phyloP scores from a whole-genome alignment of 1,140 invertebrate genomes.

The Hylyphantes graminicola region DNA sequence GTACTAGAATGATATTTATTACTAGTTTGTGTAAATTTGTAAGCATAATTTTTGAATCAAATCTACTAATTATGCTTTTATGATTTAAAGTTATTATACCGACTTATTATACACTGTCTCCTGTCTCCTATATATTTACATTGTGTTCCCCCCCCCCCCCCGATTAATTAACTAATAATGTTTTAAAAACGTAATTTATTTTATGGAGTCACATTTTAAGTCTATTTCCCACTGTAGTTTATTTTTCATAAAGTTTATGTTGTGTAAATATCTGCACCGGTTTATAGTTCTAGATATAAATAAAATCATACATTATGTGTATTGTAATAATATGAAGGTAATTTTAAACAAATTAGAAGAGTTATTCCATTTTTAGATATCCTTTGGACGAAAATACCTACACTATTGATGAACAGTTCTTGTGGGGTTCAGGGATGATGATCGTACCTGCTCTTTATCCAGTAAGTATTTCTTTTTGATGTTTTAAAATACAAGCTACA shows the following conservation, averaged over 20 bases:
- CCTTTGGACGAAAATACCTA: conserved; percentile 76
- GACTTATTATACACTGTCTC: too few relatives aligned
- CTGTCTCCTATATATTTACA: too few relatives aligned
- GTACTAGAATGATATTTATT: too few relatives aligned
- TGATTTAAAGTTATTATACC: too few relatives aligned
- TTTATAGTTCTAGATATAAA: background rate
- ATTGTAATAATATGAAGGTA: background rate
- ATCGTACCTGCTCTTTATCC: conserved; percentile 67
- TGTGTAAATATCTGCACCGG: background rate
- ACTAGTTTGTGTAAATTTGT: too few relatives aligned
- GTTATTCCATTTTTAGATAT: conserved; percentile 66
- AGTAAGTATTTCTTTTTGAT: conserved; percentile 21
- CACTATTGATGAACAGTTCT: conserved; percentile 77
- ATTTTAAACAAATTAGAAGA: background rate
- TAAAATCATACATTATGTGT: background rate
- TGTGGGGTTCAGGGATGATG: conserved; percentile 69
- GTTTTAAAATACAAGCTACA: background rate
- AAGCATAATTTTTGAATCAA: too few relatives aligned
- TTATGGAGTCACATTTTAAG: background rate
- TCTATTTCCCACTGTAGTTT: background rate
- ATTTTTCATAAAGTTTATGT: background rate
- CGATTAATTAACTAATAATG: too few relatives aligned
- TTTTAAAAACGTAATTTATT: background rate
- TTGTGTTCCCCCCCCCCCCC: too few relatives aligned
- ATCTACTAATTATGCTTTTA: too few relatives aligned